These are phyloP conservation scores for Podiceps cristatus DNA, from an alignment of 2,113 vertebrate species.

Conservation along the genomic window DNA sequence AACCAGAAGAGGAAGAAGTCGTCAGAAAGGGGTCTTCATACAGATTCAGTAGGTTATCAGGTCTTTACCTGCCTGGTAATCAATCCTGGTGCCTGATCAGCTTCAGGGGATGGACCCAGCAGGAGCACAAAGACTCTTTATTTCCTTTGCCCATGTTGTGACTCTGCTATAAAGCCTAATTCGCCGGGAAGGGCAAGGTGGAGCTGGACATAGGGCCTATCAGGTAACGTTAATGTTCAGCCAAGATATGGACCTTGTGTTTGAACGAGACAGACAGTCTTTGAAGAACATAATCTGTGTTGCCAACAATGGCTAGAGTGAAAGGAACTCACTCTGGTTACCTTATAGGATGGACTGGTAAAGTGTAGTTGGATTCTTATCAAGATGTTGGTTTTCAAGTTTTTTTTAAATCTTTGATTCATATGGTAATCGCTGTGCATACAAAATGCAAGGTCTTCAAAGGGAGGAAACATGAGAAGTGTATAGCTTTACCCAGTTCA, in stretches of 20 bases:
- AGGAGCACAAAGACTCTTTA: slow-evolving; percentile 74
- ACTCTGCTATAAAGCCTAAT: slow-evolving; percentile 32
- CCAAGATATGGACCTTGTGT: slow-evolving; percentile 69
- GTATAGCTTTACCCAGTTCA: slow-evolving; percentile 28
- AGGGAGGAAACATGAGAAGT: slow-evolving; percentile 29
- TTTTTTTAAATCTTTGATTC: slow-evolving; percentile 57
- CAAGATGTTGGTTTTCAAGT: slow-evolving; percentile 22
- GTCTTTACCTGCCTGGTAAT: slow-evolving; percentile 57
- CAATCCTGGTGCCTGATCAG: slow-evolving; percentile 60
- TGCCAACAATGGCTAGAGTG: slow-evolving; percentile 69
- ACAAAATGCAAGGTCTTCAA: slow-evolving; percentile 60
- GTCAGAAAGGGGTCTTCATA: neutral
- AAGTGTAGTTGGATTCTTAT: slow-evolving; percentile 65
- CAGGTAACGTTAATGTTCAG: slow-evolving; percentile 75
- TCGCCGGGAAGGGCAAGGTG: slow-evolving; percentile 44
- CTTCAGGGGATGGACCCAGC: slow-evolving; percentile 53
- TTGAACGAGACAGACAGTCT: slow-evolving; percentile 68
- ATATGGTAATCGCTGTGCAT: slow-evolving; percentile 67
- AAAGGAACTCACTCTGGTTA: slow-evolving; percentile 70
- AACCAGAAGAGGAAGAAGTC: neutral
- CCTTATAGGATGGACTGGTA: slow-evolving; percentile 60
- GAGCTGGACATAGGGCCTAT: slow-evolving; percentile 72
- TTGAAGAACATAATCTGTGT: slow-evolving; percentile 73
- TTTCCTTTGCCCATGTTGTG: slow-evolving; percentile 18
- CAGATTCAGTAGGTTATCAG: slow-evolving; percentile 56